A percentile compares a stretch with the other conserved stretches of the same genome.
Evolutionary conservation across 2,113 vertebrate species (phyloP).

Genomic region (Brevimyrus niger): DNA sequence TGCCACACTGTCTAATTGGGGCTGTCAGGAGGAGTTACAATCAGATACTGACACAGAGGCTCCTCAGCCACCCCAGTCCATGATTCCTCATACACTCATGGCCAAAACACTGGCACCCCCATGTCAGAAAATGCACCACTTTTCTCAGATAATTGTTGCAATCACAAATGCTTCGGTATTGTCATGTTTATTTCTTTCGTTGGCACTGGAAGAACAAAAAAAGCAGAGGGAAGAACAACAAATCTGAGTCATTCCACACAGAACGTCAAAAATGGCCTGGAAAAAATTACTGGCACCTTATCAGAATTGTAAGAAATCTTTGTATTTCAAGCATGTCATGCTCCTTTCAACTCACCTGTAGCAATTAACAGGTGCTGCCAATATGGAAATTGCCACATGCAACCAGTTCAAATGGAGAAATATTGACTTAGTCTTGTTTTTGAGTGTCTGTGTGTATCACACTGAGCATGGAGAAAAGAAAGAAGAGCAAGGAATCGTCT

Average conservation of each 20-base stretch:
- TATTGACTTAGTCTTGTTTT: neutral
- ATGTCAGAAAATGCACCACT: too few species aligned
- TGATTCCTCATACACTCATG: neutral
- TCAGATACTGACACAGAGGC: constrained; percentile 7
- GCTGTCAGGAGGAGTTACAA: constrained; percentile 39
- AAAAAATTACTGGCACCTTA: too few species aligned
- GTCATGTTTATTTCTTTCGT: too few species aligned
- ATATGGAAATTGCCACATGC: neutral
- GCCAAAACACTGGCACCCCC: too few species aligned
- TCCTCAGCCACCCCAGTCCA: neutral
- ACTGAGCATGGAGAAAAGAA: neutral
- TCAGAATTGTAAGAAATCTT: too few species aligned
- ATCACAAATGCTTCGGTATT: too few species aligned
- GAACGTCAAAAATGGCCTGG: too few species aligned
- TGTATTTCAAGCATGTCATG: too few species aligned
- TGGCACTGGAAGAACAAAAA: neutral
- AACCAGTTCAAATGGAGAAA: neutral
- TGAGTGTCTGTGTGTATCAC: neutral
- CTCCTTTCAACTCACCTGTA: too few species aligned
- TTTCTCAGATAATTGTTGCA: too few species aligned
- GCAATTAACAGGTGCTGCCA: neutral
- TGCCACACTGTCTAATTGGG: constrained; percentile 42
- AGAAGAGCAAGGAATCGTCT: neutral
- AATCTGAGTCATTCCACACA: neutral
- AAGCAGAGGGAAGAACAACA: neutral